Evolutionary conservation across 2,888 invertebrate species (phyloP), one percentile per base, ranked within the genome.

Genomic region (Amphiduros pacificus): DNA sequence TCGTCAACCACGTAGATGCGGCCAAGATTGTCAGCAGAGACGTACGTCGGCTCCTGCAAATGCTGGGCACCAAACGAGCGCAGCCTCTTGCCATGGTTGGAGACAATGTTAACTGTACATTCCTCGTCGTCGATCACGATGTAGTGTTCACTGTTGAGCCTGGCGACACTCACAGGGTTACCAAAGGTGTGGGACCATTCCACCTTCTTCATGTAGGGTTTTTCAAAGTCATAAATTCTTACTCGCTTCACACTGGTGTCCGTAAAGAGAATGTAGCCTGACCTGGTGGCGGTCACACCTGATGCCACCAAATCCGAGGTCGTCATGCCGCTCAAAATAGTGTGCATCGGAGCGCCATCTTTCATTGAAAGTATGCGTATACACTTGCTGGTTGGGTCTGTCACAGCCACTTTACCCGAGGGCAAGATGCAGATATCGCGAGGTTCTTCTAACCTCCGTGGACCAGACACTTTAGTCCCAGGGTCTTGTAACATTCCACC

Each of bases 1-100:
- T 9, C 20, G 51, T 58, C 58, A 11, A 31, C 48, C 26, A 58
- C 50, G 40, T 32, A 58, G 2, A 58, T 51, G 32, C 58, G 29
- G 36, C 48, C 58, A 49, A 58, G 32, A n/a, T 20, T 28, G 26
- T 58, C 58, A 4, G 48, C 50, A 14, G 50, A 29, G 26, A 58
- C 50, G 2, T 36, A 44, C 20, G 17, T 31, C 2, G 58, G 58
- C 5, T 26, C 20, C 50, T 51, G 20, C 29, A 58, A 36, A 48
- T 49, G n/a, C 27, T 50, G 22, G n/a, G 17, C 24, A 9, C 58
- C 58, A 22, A 58, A 58, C 31, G 44, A 48, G 5, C 58, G 49
- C 2, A 58, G 6, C 17, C 58, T 20, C 9, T 28, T 48, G 5
- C 29, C 32, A n/a, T 50, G n/a, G 2, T 20, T 22, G 31, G 29